Conservation (phyloP, 2,113 vertebrate species). For the Strix aluco region DNA sequence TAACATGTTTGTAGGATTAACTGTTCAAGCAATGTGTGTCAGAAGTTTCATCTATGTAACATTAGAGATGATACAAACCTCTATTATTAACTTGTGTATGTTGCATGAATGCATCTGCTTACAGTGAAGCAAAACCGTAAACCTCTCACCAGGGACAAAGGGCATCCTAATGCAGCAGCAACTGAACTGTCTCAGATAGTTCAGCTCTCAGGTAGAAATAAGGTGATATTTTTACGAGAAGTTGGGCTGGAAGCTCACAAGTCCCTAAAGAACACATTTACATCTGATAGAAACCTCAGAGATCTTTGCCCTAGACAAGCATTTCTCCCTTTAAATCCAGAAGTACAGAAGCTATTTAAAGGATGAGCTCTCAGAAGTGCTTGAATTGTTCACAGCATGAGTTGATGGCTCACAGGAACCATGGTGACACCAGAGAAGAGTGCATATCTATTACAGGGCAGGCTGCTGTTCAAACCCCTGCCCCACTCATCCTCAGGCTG, state of each 20-base stretch:
- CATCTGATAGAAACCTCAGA: background rate
- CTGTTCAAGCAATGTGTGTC: background rate
- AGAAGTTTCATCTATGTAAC: background rate
- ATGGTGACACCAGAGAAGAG: background rate
- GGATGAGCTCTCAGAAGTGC: background rate
- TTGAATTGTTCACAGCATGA: accelerated
- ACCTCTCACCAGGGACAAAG: background rate
- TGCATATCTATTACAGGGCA: background rate
- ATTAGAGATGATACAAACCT: background rate
- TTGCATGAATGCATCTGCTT: background rate
- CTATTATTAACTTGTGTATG: background rate
- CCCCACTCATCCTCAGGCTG: background rate
- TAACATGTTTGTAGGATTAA: background rate
- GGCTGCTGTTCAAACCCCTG: background rate
- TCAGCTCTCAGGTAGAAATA: background rate
- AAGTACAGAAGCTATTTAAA: background rate
- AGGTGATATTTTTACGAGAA: background rate
- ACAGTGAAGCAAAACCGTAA: background rate
- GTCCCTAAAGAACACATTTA: background rate
- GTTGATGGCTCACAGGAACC: background rate
- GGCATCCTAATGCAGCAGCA: background rate
- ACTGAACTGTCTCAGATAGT: background rate
- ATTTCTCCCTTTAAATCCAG: background rate
- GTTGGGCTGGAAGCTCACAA: background rate
- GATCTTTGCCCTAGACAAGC: background rate